Evolutionary conservation across 1,140 invertebrate species (phyloP).

Genomic region (Stenopsyche tienmushanensis): DNA sequence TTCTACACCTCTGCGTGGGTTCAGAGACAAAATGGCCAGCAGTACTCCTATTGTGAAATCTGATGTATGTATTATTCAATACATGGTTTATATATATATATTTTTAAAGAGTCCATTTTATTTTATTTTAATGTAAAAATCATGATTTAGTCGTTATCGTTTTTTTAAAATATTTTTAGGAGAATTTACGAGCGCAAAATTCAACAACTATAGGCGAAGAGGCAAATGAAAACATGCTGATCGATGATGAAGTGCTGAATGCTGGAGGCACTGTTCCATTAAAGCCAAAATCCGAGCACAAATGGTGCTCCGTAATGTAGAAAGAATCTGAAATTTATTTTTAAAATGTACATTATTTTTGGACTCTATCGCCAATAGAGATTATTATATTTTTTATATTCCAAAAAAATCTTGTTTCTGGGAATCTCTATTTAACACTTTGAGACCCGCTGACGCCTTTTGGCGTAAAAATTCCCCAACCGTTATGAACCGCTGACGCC

Average conservation of each 20-base stretch:
- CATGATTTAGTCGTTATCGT: not conserved
- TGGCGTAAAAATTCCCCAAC: too few species aligned
- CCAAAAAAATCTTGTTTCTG: too few species aligned
- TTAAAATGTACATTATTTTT: too few species aligned
- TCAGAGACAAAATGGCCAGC: slow-evolving; percentile 35
- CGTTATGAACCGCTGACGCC: too few species aligned
- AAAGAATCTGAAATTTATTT: too few species aligned
- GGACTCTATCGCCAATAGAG: too few species aligned
- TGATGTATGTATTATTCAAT: slow-evolving; percentile 1
- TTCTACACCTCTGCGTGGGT: slow-evolving; percentile 43
- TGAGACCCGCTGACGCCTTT: too few species aligned
- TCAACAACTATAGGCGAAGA: not conserved
- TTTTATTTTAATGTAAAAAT: not conserved
- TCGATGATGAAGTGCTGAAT: slow-evolving; percentile 18
- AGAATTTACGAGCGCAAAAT: not conserved
- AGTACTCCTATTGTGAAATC: slow-evolving; percentile 35
- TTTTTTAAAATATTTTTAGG: not conserved
- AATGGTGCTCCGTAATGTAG: slow-evolving; percentile 49
- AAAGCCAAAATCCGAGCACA: slow-evolving; percentile 41
- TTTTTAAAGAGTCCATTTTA: not conserved
- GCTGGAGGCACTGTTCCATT: slow-evolving; percentile 18
- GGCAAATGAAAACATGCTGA: slow-evolving; percentile 5
- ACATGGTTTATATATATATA: not conserved
- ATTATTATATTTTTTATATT: too few species aligned
- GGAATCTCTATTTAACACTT: too few species aligned